These are phyloP conservation scores for Chaetura pelagica DNA, from an alignment of 2,113 vertebrate species.

Conservation along the genomic window DNA sequence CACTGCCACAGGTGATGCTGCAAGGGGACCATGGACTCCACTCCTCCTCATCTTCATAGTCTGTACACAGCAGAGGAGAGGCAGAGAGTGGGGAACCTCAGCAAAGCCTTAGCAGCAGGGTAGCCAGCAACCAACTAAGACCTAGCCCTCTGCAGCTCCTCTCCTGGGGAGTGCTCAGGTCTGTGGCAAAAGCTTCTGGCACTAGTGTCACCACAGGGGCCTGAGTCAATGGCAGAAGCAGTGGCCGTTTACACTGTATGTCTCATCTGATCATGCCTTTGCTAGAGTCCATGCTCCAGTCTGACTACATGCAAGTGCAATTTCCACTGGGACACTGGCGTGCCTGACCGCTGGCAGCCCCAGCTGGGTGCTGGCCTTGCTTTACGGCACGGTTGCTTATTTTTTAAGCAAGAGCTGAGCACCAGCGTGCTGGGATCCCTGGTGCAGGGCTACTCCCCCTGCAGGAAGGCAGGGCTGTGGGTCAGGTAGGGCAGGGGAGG, in stretches of 20 bases:
- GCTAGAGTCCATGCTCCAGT: neutral
- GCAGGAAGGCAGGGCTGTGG: rapidly evolving
- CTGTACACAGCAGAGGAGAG: conserved; percentile 60
- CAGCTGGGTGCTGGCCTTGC: neutral
- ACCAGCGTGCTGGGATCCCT: rapidly evolving
- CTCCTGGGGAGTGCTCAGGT: neutral
- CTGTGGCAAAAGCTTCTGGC: neutral
- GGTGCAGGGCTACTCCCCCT: neutral
- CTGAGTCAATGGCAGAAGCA: neutral
- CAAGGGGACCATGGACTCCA: conserved; percentile 93
- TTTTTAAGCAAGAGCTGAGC: neutral
- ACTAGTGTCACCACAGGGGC: neutral
- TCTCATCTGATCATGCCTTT: neutral
- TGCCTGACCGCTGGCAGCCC: neutral
- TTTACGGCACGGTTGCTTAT: neutral
- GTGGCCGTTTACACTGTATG: neutral
- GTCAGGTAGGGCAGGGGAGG: neutral
- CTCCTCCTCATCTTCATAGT: conserved; percentile 84
- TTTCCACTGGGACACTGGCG: rapidly evolving
- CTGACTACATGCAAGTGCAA: neutral
- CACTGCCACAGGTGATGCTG: conserved; percentile 83
- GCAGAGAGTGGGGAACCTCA: neutral
- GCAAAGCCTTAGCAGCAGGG: neutral
- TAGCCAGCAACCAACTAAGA: neutral
- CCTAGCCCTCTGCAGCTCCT: neutral